Percentiles rank a stretch among this genome's conserved stretches.
Evolutionary conservation across 2,797 vertebrate species (phyloP).

Genomic region (Dryobates pubescens): DNA sequence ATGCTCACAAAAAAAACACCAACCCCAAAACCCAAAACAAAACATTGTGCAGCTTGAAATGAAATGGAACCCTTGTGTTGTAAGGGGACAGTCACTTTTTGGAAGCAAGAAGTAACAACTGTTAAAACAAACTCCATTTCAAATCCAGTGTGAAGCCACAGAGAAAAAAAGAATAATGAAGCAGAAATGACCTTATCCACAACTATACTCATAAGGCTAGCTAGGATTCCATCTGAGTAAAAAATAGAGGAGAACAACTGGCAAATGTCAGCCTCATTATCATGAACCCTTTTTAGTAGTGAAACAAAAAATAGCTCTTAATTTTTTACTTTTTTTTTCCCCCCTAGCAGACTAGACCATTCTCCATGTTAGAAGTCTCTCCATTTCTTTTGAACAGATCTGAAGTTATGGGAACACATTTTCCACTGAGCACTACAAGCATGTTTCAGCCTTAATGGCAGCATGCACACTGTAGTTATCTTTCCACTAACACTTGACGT

Average conservation of each 20-base stretch:
- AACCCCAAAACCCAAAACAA: too few relatives aligned
- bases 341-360: background rate
- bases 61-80: background rate
- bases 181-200: constrained; percentile 44
- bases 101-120: constrained; percentile 50
- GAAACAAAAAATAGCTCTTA: constrained; percentile 41
- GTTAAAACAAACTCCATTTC: constrained; percentile 59
- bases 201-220: constrained; percentile 18
- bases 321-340: background rate
- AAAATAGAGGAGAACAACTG: constrained; percentile 72
- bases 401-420: background rate
- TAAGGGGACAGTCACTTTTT: background rate
- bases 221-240: constrained; percentile 63
- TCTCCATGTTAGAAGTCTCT: background rate
- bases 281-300: constrained; percentile 43
- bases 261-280: constrained; percentile 66
- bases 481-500: constrained; percentile 7
- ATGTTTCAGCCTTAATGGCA: constrained; percentile 9
- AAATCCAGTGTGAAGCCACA: background rate
- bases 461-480: background rate
- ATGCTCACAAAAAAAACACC: background rate
- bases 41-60: background rate
- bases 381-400: constrained; percentile 19
- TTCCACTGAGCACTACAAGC: background rate
- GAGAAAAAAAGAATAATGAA: constrained; percentile 1